A percentile compares a stretch with the other conserved stretches of the same genome.
These are phyloP conservation scores for Theonella swinhoei DNA, from an alignment of 37 sponge, comb jelly and placozoan genomes.

Conservation along the genomic window DNA sequence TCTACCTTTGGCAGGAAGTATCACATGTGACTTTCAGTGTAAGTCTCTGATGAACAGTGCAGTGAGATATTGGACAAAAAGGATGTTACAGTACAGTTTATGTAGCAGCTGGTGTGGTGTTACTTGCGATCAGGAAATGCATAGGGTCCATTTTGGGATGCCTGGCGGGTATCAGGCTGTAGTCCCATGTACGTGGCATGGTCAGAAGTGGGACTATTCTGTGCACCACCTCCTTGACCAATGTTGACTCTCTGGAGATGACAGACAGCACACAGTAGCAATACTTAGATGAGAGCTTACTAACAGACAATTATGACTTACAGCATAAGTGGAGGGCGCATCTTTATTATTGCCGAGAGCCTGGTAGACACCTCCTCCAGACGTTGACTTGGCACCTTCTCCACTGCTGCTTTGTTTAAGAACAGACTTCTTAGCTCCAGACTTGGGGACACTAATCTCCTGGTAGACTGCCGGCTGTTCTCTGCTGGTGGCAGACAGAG, in stretches of 20 bases:
- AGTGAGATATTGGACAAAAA: too few species aligned
- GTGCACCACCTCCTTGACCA: not conserved
- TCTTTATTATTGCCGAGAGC: not conserved
- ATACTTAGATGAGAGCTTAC: too few species aligned
- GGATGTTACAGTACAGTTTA: not conserved
- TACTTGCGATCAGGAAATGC: not conserved
- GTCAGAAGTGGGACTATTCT: not conserved
- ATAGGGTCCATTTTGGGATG: not conserved
- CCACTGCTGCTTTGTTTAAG: too few species aligned
- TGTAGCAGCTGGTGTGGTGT: not conserved
- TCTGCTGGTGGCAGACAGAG: not conserved
- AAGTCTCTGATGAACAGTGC: too few species aligned
- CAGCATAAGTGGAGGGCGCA: not conserved
- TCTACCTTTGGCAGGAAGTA: too few species aligned
- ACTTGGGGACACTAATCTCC: not conserved
- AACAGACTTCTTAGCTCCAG: not conserved
- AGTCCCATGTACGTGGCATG: constrained; percentile 27
- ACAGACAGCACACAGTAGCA: too few species aligned
- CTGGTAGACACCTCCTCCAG: not conserved
- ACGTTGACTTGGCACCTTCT: not conserved
- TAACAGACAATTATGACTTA: too few species aligned
- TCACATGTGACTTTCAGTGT: too few species aligned
- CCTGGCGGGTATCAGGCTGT: constrained; percentile 4
- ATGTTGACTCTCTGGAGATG: not conserved
- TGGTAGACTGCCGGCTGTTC: not conserved